phyloP scores from a whole-genome alignment of 2,797 vertebrate genomes.

The Hypotaenidia okinawae region DNA sequence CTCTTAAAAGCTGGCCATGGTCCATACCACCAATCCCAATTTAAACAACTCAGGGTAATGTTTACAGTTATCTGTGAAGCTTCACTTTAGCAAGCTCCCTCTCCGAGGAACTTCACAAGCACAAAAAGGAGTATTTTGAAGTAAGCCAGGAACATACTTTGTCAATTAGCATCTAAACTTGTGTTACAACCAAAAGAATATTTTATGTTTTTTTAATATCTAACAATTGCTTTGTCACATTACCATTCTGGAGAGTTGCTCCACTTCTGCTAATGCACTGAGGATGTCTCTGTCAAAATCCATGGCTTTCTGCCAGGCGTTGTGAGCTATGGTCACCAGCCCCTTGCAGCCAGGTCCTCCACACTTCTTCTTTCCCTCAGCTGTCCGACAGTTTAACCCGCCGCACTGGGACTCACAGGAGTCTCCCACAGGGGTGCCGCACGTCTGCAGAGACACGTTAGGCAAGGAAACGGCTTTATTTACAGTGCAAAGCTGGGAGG shows the following conservation, averaged over 20 bases:
- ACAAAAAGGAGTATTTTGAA: neutral
- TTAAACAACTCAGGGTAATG: conserved; percentile 41
- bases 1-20: conserved; percentile 23
- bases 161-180: neutral
- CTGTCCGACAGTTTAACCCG: conserved; percentile 84
- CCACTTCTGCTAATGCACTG: conserved; percentile 90
- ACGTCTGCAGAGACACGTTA: conserved; percentile 79
- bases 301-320: conserved; percentile 85
- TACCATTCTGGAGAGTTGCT: conserved; percentile 95
- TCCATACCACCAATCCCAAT: conserved; percentile 16
- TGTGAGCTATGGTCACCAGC: conserved; percentile 81
- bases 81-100: conserved; percentile 1
- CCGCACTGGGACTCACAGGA: conserved; percentile 88
- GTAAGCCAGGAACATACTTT: conserved; percentile 14
- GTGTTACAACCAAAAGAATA: neutral
- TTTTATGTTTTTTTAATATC: neutral
- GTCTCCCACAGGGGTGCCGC: conserved; percentile 83
- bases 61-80: neutral
- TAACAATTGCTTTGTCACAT: conserved; percentile 10
- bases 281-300: conserved; percentile 90
- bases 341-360: conserved; percentile 88
- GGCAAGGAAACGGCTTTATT: neutral
- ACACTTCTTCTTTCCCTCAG: conserved; percentile 82
- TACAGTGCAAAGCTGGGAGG: fast-evolving
- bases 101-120: neutral